Evolutionary conservation across 2,113 vertebrate species (phyloP), one percentile per base, ranked within the genome.

Genomic region (Oreochromis tanganicae): DNA sequence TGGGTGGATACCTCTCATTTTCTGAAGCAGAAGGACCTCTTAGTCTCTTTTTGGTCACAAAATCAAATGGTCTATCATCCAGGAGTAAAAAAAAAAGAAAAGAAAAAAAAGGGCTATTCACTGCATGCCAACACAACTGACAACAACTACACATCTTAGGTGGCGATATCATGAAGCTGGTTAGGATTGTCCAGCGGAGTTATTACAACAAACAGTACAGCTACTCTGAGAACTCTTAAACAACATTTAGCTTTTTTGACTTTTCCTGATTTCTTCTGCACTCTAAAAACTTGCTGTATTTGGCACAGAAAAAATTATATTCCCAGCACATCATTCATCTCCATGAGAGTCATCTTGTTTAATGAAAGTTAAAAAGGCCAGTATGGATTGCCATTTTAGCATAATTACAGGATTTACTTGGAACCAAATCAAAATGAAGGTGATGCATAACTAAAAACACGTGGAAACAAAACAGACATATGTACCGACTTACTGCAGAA

Each of bases 401-500:
- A 48, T 48, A 48, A 75, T 19, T 75, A 48, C 41, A 29, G 32
- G 43, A 50, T 29, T 50, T 5, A 48, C 27, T 34, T 32, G 6
- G 9, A 78, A 78, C 46, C 5, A 10, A 4, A 32, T 19, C 24
- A 75, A 75, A 78, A 32, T 78, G 12, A 52, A 52, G 27, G 46
- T n/a, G 27, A 52, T 19, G 7, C 34, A 19, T 17, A 38, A 81
- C n/a, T 24, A 57, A 82, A 82, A 57, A 52, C 17, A 55, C 5
- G 29, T 81, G n/a, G 11, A 61, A 36, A 73, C 66, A 82, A 50
- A 46, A 29, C 27, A 36, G 66, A 86, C 66, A 17, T 1, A 75
- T 48, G 82, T 5, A 48, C 24, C 11, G 38, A 85, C 96, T 96
- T 96, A 98, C 98, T 95, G 92, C 87, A 98, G 95, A 1, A 98